phyloP scores from a whole-genome alignment of 2,888 invertebrate species.

The Cosmopolites sordidus region DNA sequence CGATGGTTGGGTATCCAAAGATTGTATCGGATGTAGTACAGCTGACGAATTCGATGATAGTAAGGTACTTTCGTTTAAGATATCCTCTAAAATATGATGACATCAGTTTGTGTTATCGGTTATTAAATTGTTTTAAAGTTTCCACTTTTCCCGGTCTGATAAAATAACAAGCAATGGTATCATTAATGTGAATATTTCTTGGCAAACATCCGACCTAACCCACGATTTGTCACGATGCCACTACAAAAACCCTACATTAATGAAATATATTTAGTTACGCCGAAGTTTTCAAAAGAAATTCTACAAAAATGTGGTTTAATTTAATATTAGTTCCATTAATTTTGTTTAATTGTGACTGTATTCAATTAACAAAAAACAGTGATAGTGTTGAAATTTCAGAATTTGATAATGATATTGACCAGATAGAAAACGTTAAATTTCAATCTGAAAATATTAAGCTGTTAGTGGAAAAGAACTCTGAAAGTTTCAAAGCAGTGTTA shows the following conservation, averaged over 20 bases:
- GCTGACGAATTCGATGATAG: conserved; percentile 7
- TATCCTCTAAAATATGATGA: conserved; percentile 13
- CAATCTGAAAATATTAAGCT: conserved; percentile 32
- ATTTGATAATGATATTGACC: background rate
- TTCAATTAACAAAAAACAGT: conserved; percentile 28
- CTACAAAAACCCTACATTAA: conserved; percentile 31
- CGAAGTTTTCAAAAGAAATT: background rate
- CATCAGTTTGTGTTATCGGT: no score
- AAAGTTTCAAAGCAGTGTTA: conserved; percentile 30
- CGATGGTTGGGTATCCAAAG: conserved; percentile 6
- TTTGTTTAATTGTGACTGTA: conserved; percentile 18
- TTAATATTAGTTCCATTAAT: conserved; percentile 6
- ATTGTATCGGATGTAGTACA: conserved; percentile 16
- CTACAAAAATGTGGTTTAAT: background rate
- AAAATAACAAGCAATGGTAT: conserved; percentile 13
- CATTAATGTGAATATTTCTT: conserved; percentile 29
- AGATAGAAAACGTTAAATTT: conserved; percentile 16
- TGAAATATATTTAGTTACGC: background rate
- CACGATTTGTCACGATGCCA: conserved; percentile 39
- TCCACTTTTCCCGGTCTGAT: background rate
- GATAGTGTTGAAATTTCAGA: background rate
- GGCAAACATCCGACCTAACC: conserved; percentile 44
- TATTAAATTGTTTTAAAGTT: background rate
- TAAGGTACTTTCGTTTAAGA: conserved; percentile 6
- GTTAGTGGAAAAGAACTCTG: conserved; percentile 36